These are phyloP conservation scores for Pogonocichla stellata DNA, from an alignment of 2,113 vertebrate genomes.

Conservation along the genomic window DNA sequence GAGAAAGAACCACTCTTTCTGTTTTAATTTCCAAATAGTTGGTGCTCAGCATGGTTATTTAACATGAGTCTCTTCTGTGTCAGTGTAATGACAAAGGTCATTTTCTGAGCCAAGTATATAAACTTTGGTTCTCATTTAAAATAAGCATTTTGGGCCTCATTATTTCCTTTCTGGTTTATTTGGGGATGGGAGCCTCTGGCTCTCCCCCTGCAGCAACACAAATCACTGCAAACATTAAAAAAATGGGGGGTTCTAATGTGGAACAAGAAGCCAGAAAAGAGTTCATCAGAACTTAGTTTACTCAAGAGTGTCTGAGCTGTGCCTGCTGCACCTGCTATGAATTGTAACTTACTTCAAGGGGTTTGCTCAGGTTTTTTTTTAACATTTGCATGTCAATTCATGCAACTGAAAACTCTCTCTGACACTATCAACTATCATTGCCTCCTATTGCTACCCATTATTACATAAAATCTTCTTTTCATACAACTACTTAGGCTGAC, in stretches of 20 bases:
- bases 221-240: background rate
- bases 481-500: background rate
- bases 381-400: background rate
- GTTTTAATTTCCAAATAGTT: background rate
- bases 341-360: background rate
- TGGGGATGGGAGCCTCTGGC: background rate
- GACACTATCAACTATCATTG: background rate
- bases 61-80: background rate
- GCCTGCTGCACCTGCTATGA: background rate
- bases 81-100: background rate
- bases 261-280: background rate
- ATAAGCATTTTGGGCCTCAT: accelerated
- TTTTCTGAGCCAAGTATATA: background rate
- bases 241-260: background rate
- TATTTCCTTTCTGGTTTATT: background rate
- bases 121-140: background rate
- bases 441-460: background rate
- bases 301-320: background rate
- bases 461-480: background rate
- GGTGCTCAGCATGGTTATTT: background rate
- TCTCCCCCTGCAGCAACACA: background rate
- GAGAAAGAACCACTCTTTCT: background rate
- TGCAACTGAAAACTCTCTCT: background rate
- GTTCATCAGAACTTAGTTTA: background rate
- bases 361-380: background rate